A percentile compares a stretch with the other conserved stretches of the same genome.
phyloP scores from a whole-genome alignment of 2,113 vertebrate genomes.

The Tachycineta bicolor region DNA sequence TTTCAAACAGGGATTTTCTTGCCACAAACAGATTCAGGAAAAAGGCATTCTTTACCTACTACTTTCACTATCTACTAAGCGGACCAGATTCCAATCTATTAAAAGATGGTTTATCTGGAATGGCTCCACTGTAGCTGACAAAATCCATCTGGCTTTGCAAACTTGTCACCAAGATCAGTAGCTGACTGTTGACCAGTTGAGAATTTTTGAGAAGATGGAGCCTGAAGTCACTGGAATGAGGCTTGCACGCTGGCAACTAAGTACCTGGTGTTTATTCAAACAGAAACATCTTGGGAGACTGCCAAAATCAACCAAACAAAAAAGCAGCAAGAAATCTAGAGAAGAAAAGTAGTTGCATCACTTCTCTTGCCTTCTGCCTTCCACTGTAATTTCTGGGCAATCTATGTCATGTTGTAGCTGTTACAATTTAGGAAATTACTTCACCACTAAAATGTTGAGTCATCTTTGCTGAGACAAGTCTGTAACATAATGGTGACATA shows the following conservation, averaged over 20 bases:
- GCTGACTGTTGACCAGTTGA: background rate
- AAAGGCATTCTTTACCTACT: background rate
- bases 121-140: background rate
- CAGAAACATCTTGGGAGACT: background rate
- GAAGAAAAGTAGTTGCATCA: background rate
- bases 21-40: background rate
- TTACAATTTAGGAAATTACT: conserved; percentile 3
- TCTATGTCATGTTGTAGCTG: background rate
- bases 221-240: background rate
- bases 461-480: background rate
- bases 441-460: background rate
- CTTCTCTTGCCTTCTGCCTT: background rate
- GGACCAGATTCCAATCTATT: background rate
- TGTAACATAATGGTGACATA: background rate
- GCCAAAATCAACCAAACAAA: background rate
- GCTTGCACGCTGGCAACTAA: background rate
- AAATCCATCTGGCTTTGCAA: background rate
- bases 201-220: background rate
- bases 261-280: background rate
- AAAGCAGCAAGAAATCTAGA: background rate
- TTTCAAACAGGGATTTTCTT: background rate
- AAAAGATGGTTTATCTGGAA: background rate
- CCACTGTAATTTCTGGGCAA: background rate
- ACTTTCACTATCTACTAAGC: background rate
- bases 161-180: background rate